Base-by-base conservation (phyloP, 2,797 vertebrate genomes). In the Anas flavirostris region DNA sequence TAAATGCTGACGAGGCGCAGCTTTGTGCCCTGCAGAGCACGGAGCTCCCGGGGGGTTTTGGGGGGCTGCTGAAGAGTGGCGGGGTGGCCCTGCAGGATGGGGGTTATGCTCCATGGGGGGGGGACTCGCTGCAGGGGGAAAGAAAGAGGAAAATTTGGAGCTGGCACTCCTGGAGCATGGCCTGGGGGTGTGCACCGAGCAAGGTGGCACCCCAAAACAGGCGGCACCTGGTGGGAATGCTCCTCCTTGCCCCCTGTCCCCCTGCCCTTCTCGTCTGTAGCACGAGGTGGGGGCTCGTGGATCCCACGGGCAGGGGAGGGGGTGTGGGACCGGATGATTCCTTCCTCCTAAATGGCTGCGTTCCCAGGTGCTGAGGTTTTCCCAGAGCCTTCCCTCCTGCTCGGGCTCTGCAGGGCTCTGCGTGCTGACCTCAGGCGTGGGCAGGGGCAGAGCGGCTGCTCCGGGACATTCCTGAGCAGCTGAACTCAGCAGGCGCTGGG, bases 221-320 rank as follows among this genome's bases (percentile, higher is more conserved):
- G 73, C 1, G 8, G 68, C 55, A 31, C 16, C 63, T 8, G 0
- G 0, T 6, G 67, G 58, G 62, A 28, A 16, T 0, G 43, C 91
- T 68, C 43, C 2, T 17, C 77, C 59, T 39, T 37, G 0, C 22
- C 31, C 37, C 48, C 29, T 10, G 0, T 62, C 62, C 43, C 19
- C 28, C 23, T 21, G 26, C 41, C 31, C 62, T 64, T 3, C 0
- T 14, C 0, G 0, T 16, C 1, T 1, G 46, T 2, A 1, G 79
- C 0, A 2, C 5, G 4, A 8, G 77, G 26, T 0, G 53, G 21
- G 3, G 35, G 52, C 60, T 95, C 60, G 5, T 0, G 41, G 23
- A 5, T 12, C 76, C 53, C 89, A 33, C 25, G 48, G 75, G 28
- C 8, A 33, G 60, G 50, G 33, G 19, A 33, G 52, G 46, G 33